These are phyloP conservation scores for Mungos mungo DNA, from an alignment of 2,113 vertebrate genomes.

Conservation along the genomic window DNA sequence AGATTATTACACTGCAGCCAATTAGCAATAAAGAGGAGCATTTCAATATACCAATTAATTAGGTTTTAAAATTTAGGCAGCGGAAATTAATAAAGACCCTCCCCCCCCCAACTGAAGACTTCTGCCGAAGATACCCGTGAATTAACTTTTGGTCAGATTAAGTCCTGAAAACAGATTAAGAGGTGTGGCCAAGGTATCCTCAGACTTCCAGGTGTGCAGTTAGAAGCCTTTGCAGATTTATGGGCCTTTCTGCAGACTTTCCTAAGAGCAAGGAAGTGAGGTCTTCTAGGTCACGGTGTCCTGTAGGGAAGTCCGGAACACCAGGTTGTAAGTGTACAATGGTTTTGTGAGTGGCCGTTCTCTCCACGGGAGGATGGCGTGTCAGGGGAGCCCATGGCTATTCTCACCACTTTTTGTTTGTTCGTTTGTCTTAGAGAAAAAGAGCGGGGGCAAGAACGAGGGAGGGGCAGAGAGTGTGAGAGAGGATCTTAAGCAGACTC, in stretches of 20 bases:
- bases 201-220: not conserved
- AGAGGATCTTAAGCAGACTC: no score
- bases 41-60: slow-evolving; percentile 59
- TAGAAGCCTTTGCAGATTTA: not conserved
- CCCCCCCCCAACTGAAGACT: not conserved
- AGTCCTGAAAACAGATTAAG: not conserved
- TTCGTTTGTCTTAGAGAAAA: no score
- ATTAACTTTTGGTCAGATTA: not conserved
- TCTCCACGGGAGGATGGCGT: not conserved
- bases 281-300: not conserved
- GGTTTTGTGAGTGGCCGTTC: not conserved
- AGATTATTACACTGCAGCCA: slow-evolving; percentile 14
- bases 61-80: slow-evolving; percentile 8
- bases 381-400: no score
- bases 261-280: not conserved
- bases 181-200: not conserved
- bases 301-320: not conserved
- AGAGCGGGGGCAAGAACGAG: no score
- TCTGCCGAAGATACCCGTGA: not conserved
- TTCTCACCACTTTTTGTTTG: not conserved
- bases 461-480: no score
- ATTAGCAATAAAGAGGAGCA: slow-evolving; percentile 49
- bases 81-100: not conserved
- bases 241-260: no score
- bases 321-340: not conserved